Percentiles rank a stretch among this genome's conserved stretches.
These are phyloP conservation scores for Cybosia mesomella DNA, from an alignment of 2,888 invertebrate genomes.

Conservation along the genomic window DNA sequence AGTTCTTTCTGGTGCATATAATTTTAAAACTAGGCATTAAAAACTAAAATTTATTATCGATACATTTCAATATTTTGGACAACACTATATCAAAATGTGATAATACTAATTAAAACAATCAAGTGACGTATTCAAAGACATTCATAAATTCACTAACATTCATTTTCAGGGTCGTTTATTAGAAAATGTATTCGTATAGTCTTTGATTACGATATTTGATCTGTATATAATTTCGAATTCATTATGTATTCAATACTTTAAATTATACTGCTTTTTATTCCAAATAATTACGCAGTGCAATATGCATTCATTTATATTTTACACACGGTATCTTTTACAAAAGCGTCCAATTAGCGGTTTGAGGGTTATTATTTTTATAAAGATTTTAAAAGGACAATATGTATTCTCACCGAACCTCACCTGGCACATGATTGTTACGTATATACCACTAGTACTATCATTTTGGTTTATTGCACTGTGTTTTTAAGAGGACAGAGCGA, in stretches of 20 bases:
- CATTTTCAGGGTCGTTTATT: background rate
- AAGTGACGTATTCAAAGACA: constrained; percentile 21
- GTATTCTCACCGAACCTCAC: background rate
- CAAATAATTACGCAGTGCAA: constrained; percentile 17
- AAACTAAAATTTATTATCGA: constrained; percentile 38
- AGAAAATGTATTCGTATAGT: background rate
- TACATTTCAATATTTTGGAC: constrained; percentile 37
- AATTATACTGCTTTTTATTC: constrained; percentile 9
- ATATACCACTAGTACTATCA: background rate
- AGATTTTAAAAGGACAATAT: background rate
- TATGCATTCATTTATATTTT: background rate
- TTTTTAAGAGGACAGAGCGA: constrained; percentile 5
- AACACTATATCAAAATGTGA: constrained; percentile 38
- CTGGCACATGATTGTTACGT: background rate
- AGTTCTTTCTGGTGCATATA: constrained; percentile 57
- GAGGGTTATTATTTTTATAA: background rate
- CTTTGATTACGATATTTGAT: constrained; percentile 26
- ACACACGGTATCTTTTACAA: background rate
- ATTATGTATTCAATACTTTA: constrained; percentile 19
- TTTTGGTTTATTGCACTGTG: background rate
- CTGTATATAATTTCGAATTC: constrained; percentile 24
- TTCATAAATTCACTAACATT: background rate
- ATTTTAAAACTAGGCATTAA: constrained; percentile 34
- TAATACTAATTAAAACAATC: constrained; percentile 35
- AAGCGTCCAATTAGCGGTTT: background rate